Evolutionary conservation across 2,888 invertebrate genomes (phyloP).

Genomic region (Drosophila kambysellisi): DNA sequence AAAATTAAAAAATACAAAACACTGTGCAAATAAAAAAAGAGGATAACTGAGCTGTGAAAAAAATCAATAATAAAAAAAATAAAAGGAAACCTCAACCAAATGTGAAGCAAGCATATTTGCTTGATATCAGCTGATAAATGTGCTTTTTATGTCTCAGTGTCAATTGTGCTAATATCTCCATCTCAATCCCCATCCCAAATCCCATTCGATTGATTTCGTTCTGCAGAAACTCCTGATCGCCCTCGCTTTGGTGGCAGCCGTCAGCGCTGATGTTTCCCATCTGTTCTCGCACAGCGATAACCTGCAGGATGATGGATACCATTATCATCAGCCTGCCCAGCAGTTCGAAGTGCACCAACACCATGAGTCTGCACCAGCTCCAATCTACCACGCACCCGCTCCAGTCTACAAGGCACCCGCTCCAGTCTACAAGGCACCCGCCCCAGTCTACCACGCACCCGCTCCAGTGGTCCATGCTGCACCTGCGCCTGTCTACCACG

Average conservation of each 20-base stretch:
- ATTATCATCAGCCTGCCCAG: constrained; percentile 64
- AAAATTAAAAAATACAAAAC: constrained; percentile 15
- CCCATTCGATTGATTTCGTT: constrained; percentile 14
- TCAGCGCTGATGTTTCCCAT: constrained; percentile 82
- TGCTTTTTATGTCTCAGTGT: not conserved
- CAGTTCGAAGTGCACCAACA: constrained; percentile 65
- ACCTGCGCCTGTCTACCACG: constrained; percentile 25
- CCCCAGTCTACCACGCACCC: constrained; percentile 12
- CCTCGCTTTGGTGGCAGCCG: constrained; percentile 79
- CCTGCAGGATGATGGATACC: constrained; percentile 81
- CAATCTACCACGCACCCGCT: constrained; percentile 9
- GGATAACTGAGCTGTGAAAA: constrained; percentile 51
- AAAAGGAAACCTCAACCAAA: not conserved
- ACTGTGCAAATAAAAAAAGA: constrained; percentile 33
- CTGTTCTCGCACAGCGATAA: constrained; percentile 80
- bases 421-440: constrained; percentile 29
- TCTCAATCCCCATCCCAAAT: not conserved
- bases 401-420: constrained; percentile 46
- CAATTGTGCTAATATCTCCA: not conserved
- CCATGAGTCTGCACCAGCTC: constrained; percentile 19
- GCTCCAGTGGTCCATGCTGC: constrained; percentile 14
- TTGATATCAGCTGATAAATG: constrained; percentile 4
- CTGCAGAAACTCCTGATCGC: constrained; percentile 81
- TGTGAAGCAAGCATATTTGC: constrained; percentile 13
- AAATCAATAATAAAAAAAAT: not conserved